A percentile compares a stretch with the other conserved stretches of the same genome.
These are phyloP conservation scores for Lysandra bellargus DNA, from an alignment of 2,888 invertebrate species.

Conservation along the genomic window DNA sequence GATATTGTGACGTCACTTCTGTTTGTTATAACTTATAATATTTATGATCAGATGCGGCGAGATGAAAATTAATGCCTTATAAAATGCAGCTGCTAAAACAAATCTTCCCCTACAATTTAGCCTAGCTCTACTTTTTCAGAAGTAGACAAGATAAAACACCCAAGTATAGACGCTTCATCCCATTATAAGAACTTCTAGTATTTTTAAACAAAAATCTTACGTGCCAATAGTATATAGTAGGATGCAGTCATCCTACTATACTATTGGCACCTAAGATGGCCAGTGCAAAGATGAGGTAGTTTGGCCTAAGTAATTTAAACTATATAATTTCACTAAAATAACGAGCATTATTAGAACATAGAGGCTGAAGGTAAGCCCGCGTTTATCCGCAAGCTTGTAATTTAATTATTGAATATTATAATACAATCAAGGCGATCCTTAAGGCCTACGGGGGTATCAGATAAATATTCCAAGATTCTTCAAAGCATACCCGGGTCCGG, in stretches of 20 bases:
- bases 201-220: too few species aligned
- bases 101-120: too few species aligned
- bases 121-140: too few species aligned
- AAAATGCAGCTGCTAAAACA: too few species aligned
- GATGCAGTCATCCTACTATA: too few species aligned
- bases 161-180: too few species aligned
- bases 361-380: neutral
- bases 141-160: too few species aligned
- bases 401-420: slow-evolving; percentile 15
- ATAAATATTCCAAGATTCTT: slow-evolving; percentile 34
- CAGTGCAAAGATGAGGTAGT: too few species aligned
- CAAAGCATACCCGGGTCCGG: slow-evolving; percentile 44
- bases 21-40: neutral
- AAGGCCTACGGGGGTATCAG: slow-evolving; percentile 18
- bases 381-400: neutral
- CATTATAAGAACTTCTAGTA: too few species aligned
- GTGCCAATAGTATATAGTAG: too few species aligned
- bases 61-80: neutral
- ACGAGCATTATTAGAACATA: neutral
- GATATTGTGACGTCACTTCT: neutral
- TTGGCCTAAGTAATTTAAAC: neutral
- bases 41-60: neutral
- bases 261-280: too few species aligned
- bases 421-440: slow-evolving; percentile 13
- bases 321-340: neutral